These are phyloP conservation scores for Callaeas wilsoni DNA, from an alignment of 2,113 vertebrate species.

Conservation along the genomic window DNA sequence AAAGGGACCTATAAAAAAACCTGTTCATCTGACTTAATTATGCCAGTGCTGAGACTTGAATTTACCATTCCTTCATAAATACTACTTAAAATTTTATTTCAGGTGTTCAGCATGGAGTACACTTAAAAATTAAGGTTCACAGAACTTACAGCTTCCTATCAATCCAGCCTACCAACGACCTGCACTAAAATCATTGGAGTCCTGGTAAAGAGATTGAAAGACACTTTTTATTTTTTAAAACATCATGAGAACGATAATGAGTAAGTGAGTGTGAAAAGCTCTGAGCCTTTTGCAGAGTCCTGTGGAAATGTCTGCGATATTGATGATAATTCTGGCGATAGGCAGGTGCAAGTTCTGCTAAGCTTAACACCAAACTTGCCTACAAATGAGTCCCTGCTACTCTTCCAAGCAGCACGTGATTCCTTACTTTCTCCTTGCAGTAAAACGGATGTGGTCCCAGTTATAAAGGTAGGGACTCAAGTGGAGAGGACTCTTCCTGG, in stretches of 20 bases:
- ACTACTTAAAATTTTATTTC: constrained; percentile 65
- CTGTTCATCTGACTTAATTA: constrained; percentile 63
- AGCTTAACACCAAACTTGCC: background rate
- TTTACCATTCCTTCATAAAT: constrained; percentile 65
- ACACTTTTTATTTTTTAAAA: background rate
- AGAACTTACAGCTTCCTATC: constrained; percentile 45
- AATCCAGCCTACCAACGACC: background rate
- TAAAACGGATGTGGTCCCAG: background rate
- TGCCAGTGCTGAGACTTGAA: constrained; percentile 32
- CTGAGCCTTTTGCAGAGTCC: background rate
- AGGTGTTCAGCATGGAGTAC: constrained; percentile 49
- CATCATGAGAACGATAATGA: background rate
- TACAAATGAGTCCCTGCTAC: accelerated
- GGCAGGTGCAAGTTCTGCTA: background rate
- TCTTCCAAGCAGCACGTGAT: background rate
- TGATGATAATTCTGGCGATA: background rate
- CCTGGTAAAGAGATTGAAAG: background rate
- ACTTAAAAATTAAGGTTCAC: constrained; percentile 53
- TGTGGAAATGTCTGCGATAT: background rate
- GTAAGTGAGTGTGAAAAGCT: background rate
- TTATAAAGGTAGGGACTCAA: background rate
- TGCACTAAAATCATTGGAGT: constrained; percentile 14
- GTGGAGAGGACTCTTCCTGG: background rate
- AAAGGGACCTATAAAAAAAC: constrained; percentile 47
- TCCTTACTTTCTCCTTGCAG: background rate